Percentiles rank a stretch among this genome's conserved stretches.
These are phyloP conservation scores for Lerista edwardsae DNA, from an alignment of 2,797 vertebrate genomes.

Conservation along the genomic window DNA sequence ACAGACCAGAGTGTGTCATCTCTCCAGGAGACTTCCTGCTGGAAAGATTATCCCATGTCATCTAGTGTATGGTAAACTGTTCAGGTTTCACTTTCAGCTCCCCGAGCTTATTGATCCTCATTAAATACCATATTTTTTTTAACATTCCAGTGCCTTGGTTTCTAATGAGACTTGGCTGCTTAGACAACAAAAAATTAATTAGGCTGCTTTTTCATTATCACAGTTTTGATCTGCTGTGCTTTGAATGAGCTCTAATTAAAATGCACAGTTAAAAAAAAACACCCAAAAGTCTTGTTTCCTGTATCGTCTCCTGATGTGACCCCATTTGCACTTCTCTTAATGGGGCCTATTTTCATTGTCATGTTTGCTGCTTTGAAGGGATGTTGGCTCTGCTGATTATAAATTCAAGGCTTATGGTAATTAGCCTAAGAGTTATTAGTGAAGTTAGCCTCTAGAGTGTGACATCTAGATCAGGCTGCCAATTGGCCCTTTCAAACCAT, in stretches of 20 bases:
- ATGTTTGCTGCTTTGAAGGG: slow-evolving; percentile 41
- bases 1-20: slow-evolving; percentile 57
- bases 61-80: slow-evolving; percentile 59
- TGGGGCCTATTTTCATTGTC: slow-evolving; percentile 56
- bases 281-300: slow-evolving; percentile 45
- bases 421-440: neutral
- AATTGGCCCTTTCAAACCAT: neutral
- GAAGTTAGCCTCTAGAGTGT: slow-evolving; percentile 16
- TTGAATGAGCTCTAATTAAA: slow-evolving; percentile 75
- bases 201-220: slow-evolving; percentile 72
- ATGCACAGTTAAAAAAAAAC: slow-evolving; percentile 63
- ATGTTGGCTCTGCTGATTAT: neutral
- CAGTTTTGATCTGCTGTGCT: slow-evolving; percentile 68
- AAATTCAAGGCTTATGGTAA: slow-evolving; percentile 17
- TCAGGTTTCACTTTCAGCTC: slow-evolving; percentile 65
- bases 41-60: slow-evolving; percentile 68
- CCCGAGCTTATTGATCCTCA: slow-evolving; percentile 53
- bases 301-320: slow-evolving; percentile 33
- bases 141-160: slow-evolving; percentile 53
- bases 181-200: slow-evolving; percentile 70
- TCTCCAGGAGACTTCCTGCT: slow-evolving; percentile 64
- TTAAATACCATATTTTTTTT: slow-evolving; percentile 61
- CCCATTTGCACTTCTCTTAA: accelerated
- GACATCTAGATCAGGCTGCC: neutral
- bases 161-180: slow-evolving; percentile 67